Evolutionary conservation across 2,888 invertebrate genomes (phyloP).

Genomic region (Amphipyra tragopoginis): DNA sequence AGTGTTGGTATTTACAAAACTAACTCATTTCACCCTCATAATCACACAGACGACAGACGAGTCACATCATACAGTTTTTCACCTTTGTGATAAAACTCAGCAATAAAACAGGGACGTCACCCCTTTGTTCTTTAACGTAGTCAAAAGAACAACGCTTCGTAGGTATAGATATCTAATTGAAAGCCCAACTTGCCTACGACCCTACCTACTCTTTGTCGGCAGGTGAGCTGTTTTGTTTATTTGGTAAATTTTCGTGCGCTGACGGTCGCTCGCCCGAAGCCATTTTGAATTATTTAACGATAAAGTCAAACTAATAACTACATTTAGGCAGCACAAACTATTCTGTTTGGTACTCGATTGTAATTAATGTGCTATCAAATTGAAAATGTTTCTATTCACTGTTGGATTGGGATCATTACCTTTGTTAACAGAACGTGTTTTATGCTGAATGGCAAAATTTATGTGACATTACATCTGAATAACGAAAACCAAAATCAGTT

Average conservation of each 20-base stretch:
- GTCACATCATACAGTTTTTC: constrained; percentile 34
- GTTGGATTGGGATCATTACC: constrained; percentile 17
- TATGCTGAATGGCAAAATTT: background rate
- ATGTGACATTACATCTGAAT: too few species aligned
- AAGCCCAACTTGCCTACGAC: constrained; percentile 25
- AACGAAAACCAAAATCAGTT: background rate
- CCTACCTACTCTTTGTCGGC: constrained; percentile 39
- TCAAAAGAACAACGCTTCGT: constrained; percentile 2
- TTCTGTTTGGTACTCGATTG: constrained; percentile 31
- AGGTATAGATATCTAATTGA: constrained; percentile 54
- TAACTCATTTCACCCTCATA: constrained; percentile 10
- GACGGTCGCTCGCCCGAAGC: constrained; percentile 49
- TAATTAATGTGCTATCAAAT: constrained; percentile 50
- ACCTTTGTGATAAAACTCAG: constrained; percentile 33
- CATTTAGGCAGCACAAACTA: constrained; percentile 35
- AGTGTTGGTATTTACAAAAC: constrained; percentile 8
- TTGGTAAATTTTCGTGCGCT: constrained; percentile 60
- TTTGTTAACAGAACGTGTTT: constrained; percentile 8
- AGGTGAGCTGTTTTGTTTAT: constrained; percentile 64
- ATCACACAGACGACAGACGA: constrained; percentile 23
- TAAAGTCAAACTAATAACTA: constrained; percentile 43
- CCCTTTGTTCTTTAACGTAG: constrained; percentile 36
- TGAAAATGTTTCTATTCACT: constrained; percentile 31
- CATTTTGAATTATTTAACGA: constrained; percentile 63
- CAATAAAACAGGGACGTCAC: constrained; percentile 36